Evolutionary conservation across 2,113 vertebrate genomes (phyloP), one percentile per base, ranked within the genome.

Genomic region (Burhinus oedicnemus): DNA sequence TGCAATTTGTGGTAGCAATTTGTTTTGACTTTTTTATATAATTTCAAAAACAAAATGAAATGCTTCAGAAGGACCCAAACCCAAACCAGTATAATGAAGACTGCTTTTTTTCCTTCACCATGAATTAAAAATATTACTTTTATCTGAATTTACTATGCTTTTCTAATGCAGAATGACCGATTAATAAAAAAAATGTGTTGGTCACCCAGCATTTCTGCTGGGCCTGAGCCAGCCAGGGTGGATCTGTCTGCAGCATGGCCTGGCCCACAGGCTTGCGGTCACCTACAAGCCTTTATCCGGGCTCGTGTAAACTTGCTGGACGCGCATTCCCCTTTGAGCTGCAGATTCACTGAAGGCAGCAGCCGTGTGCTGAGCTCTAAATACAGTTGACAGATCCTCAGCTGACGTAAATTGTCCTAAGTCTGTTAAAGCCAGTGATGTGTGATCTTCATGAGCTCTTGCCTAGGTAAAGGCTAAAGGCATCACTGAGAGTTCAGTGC

Each of bases 371-470:
- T 81, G 54, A 68, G 76, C 32, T 69, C n/a, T 42, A 23, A 36
- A 16, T 51, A 16, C 49, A 19, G 16, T 2, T 72, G 52, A 13
- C 19, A 44, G 77, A 79, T 61, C 65, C 36, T 58, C 64, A n/a
- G 57, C 44, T 61, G 69, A 25, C 0, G 4, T 55, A 57, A 62
- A 42, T 36, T 62, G n/a, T 40, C 45, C 1, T 14, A 14, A 23
- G 27, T 25, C 64, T 49, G 36, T 36, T 76, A 15, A 40, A n/a
- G 55, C 36, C 78, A 44, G 70, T 93, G 96, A 96, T 68, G 68
- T 76, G 95, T 92, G 30, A 97, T 96, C 88, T 87, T 77, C 92
- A 65, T 92, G 72, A 95, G 97, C 97, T 93, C 76, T 96, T 72
- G 80, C 93, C 81, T 42, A 38, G 95, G 84, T 72, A 15, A 86